Conservation (phyloP, 2,797 vertebrate genomes). For the Setipinna tenuifilis region DNA sequence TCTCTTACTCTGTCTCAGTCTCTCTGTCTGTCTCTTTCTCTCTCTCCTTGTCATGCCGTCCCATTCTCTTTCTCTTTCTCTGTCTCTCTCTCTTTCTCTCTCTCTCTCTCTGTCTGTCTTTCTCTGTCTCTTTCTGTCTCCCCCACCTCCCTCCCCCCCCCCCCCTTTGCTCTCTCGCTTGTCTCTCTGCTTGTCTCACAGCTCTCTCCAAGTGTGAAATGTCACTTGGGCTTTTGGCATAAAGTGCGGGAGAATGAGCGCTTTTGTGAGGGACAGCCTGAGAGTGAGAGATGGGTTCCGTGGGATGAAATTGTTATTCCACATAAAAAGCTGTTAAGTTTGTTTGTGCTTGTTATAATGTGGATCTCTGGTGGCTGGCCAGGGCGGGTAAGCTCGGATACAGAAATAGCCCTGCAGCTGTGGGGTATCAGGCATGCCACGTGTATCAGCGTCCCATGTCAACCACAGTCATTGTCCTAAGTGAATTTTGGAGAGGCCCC, state of each 20-base stretch:
- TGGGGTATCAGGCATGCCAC: slow-evolving; percentile 40
- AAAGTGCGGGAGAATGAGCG: slow-evolving; percentile 16
- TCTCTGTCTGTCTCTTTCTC: background rate
- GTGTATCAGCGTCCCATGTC: slow-evolving; percentile 38
- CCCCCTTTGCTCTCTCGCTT: too few species aligned
- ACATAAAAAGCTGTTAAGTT: slow-evolving; percentile 23
- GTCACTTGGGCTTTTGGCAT: slow-evolving; percentile 4
- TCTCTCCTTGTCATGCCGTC: too few species aligned
- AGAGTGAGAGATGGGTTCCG: background rate
- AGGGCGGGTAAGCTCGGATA: slow-evolving; percentile 52
- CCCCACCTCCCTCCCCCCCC: too few species aligned
- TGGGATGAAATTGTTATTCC: slow-evolving; percentile 20
- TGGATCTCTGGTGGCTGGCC: background rate
- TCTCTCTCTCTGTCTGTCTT: background rate
- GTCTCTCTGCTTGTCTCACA: background rate
- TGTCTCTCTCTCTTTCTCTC: background rate
- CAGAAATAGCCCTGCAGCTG: slow-evolving; percentile 70
- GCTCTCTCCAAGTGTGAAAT: slow-evolving; percentile 24
- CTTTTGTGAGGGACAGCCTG: background rate
- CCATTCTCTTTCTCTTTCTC: background rate
- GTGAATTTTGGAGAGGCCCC: slow-evolving; percentile 29
- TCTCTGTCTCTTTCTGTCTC: too few species aligned
- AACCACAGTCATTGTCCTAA: slow-evolving; percentile 34
- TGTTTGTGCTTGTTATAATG: slow-evolving; percentile 21
- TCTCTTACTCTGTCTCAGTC: background rate